Evolutionary conservation across 1,140 invertebrate species (phyloP).

Genomic region (Phenacoccus solenopsis): DNA sequence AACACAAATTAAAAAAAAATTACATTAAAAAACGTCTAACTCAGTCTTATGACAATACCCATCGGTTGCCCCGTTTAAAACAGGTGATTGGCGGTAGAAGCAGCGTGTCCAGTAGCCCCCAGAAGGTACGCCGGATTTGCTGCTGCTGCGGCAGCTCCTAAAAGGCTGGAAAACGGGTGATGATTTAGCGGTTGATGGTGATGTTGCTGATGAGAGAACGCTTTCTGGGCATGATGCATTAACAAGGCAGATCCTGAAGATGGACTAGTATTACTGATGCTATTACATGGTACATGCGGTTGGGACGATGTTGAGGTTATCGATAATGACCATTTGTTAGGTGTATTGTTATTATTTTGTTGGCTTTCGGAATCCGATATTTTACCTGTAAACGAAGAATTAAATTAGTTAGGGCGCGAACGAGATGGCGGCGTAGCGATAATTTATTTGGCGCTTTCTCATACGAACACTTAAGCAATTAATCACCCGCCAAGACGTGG

Average conservation of each 20-base stretch:
- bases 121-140: conserved; percentile 20
- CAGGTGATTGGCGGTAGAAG: neutral
- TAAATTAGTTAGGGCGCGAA: too few relatives aligned
- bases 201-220: conserved; percentile 22
- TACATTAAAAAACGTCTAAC: neutral
- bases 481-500: neutral
- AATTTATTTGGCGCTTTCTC: too few relatives aligned
- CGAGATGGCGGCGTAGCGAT: too few relatives aligned
- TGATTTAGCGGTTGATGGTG: conserved; percentile 22
- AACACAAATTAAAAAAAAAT: neutral
- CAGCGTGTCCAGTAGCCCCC: neutral
- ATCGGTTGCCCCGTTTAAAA: neutral
- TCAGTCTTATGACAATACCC: conserved; percentile 3
- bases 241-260: neutral
- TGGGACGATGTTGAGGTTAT: neutral
- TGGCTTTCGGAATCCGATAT: conserved; percentile 10
- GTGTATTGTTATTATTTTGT: conserved; percentile 4
- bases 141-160: conserved; percentile 21
- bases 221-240: conserved; percentile 21
- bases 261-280: neutral
- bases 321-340: neutral
- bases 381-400: conserved; percentile 10
- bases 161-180: conserved; percentile 22
- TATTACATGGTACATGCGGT: neutral
- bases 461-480: neutral